phyloP scores from a whole-genome alignment of 2,888 invertebrate species.

The Eumacrocentrus americanus region DNA sequence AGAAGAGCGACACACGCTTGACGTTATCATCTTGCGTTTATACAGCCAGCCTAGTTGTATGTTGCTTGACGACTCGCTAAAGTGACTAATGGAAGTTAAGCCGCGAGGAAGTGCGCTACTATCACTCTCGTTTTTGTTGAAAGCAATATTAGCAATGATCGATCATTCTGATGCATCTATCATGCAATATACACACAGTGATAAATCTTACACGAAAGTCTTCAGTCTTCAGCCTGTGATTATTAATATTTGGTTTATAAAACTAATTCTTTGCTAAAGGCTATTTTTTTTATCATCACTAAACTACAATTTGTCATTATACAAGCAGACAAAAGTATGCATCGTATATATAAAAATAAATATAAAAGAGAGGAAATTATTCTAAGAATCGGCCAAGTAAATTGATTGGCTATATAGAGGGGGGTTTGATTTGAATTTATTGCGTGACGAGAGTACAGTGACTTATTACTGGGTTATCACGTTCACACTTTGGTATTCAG shows the following conservation, averaged over 20 bases:
- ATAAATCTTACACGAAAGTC: conserved; percentile 7
- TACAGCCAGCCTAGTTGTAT: conserved; percentile 29
- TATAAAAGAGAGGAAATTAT: background rate
- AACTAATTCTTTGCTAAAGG: too few species aligned
- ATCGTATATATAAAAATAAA: background rate
- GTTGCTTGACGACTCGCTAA: conserved; percentile 38
- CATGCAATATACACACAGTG: background rate
- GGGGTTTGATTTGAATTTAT: conserved; percentile 21
- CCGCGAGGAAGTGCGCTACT: background rate
- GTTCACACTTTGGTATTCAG: conserved; percentile 27
- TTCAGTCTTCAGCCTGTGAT: too few species aligned
- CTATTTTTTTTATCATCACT: too few species aligned
- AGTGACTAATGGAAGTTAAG: conserved; percentile 40
- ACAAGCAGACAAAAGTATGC: too few species aligned
- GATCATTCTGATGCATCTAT: conserved; percentile 6
- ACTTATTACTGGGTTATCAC: conserved; percentile 27
- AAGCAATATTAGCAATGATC: background rate
- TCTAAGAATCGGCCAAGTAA: background rate
- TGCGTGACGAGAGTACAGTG: conserved; percentile 13
- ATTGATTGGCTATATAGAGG: background rate
- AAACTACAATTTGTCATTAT: too few species aligned
- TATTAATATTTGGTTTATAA: too few species aligned
- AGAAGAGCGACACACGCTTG: background rate
- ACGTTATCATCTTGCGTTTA: conserved; percentile 22
- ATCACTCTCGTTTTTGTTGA: background rate